Base-by-base conservation (phyloP, 2,888 invertebrate species). In the Tipula confusa region DNA sequence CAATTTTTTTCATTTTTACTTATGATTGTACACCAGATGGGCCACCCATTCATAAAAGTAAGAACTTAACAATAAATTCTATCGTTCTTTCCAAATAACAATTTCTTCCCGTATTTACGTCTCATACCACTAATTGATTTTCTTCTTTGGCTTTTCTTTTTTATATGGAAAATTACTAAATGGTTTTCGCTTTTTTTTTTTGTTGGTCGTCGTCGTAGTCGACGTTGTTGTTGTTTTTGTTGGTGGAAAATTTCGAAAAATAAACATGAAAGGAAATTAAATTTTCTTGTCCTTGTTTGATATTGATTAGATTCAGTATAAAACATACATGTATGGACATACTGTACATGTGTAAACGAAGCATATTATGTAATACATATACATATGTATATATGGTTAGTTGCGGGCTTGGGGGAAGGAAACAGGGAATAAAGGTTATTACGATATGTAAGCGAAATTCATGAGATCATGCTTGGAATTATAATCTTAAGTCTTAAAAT, bases 281-380 rank as follows among this genome's bases (percentile, higher is more conserved):
- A 64, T 64, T 64, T 64, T 64, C 64, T 64, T 64, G 64, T 64
- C 64, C 64, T 64, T 64, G 64, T 64, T 64, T 64, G 64, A 64
- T 64, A 64, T 64, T 64, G 64, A 64, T 64, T 64, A 64, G 64
- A 64, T 64, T 64, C 64, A 64, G 64, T 64, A 64, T 64, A 64
- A 64, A 64, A 24, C 64, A 24, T 64, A 64, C 64, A 64, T 64
- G n/a, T n/a, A 24, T 64, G 64, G 64, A 64, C 24, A n/a, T 43
- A 43, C 7, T 1, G 64, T 18, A 64, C 24, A 64, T 64, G 24
- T 9, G 24, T 64, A 64, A 24, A 64, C 64, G 64, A 24, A 18
- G 7, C 6, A 18, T 64, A 9, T 7, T 33, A 33, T 33, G 9
- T 33, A 0, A 33, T 33, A 33, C 4, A 33, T 33, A 33, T 33